These are phyloP conservation scores for Eurypyga helias DNA, from an alignment of 2,113 vertebrate genomes.

Conservation along the genomic window DNA sequence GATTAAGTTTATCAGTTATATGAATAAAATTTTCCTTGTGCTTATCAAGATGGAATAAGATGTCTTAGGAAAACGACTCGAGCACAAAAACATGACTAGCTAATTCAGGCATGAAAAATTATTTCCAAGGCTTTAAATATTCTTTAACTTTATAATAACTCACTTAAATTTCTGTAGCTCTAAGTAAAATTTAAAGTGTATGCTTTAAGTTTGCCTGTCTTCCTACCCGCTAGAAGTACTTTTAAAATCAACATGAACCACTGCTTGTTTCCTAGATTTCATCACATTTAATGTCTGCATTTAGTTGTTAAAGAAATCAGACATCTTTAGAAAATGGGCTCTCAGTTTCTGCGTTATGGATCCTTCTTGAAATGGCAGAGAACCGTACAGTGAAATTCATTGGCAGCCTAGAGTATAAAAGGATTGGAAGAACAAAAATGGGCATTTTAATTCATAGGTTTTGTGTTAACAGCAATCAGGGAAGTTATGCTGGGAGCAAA, in stretches of 20 bases:
- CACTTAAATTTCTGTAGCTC: constrained; percentile 10
- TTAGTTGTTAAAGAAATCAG: not conserved
- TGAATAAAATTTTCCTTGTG: not conserved
- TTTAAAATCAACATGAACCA: not conserved
- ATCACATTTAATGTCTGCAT: not conserved
- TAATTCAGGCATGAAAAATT: not conserved
- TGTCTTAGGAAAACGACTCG: not conserved
- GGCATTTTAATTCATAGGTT: not conserved
- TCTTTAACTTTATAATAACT: not conserved
- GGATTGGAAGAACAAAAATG: not conserved
- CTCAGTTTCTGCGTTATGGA: not conserved
- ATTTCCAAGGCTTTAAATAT: not conserved
- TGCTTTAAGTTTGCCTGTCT: not conserved
- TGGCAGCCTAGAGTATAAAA: not conserved
- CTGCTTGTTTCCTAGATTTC: not conserved
- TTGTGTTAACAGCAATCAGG: not conserved
- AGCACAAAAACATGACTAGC: not conserved
- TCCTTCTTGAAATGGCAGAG: not conserved
- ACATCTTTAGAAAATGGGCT: not conserved
- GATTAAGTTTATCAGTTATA: not conserved
- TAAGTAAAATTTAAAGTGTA: not conserved
- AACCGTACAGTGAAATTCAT: not conserved
- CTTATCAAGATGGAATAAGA: not conserved
- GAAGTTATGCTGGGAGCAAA: not conserved
- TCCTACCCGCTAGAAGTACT: not conserved